A percentile compares a stretch with the other conserved stretches of the same genome.
Evolutionary conservation across 2,888 invertebrate genomes (phyloP).

Genomic region (Sceliomorpha sp.): DNA sequence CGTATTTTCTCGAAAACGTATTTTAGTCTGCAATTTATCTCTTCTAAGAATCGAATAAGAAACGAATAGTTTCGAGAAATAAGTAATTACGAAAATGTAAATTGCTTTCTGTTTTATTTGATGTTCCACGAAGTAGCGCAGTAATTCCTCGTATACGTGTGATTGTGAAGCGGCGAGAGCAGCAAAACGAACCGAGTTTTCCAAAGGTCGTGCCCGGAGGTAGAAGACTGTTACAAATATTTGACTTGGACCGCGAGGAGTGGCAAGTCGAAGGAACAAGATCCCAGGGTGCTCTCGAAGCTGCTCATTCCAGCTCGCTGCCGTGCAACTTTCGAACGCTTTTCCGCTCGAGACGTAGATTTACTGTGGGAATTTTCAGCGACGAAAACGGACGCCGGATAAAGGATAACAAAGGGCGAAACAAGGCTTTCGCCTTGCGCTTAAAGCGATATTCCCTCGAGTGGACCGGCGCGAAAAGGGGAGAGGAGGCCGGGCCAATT

Average conservation of each 20-base stretch:
- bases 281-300: slow-evolving; percentile 37
- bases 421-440: slow-evolving; percentile 45
- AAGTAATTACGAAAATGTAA: slow-evolving; percentile 17
- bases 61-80: not conserved
- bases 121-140: not conserved
- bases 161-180: slow-evolving; percentile 7
- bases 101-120: slow-evolving; percentile 12
- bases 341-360: slow-evolving; percentile 40
- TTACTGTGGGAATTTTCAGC: slow-evolving; percentile 46
- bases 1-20: no score
- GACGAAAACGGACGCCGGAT: slow-evolving; percentile 45
- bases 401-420: slow-evolving; percentile 38
- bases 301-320: slow-evolving; percentile 48
- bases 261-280: slow-evolving; percentile 34
- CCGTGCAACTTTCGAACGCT: slow-evolving; percentile 42
- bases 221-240: slow-evolving; percentile 54
- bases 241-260: slow-evolving; percentile 52
- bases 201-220: slow-evolving; percentile 31
- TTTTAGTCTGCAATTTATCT: no score
- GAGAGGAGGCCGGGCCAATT: slow-evolving; percentile 27
- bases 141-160: slow-evolving; percentile 3
- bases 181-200: slow-evolving; percentile 37
- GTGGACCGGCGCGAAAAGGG: slow-evolving; percentile 21
- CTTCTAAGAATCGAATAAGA: not conserved
- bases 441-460: slow-evolving; percentile 36